Evolutionary conservation across 1,140 invertebrate species (phyloP).

Genomic region (Diploscapter pachys): DNA sequence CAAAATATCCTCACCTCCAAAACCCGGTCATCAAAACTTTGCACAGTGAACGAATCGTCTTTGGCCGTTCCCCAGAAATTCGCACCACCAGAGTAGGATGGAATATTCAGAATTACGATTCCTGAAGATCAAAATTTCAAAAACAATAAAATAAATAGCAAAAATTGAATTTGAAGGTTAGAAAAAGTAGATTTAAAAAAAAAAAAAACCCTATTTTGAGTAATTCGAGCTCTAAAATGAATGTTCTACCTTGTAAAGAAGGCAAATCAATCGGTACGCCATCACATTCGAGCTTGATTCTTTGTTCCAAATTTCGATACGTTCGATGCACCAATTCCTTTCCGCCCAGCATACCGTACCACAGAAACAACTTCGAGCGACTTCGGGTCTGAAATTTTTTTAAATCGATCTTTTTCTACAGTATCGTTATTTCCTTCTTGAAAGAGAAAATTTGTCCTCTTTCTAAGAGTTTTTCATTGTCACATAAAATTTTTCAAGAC

Average conservation of each 20-base stretch:
- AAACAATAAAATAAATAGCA: constrained; percentile 7
- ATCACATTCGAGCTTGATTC: constrained; percentile 86
- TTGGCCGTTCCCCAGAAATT: constrained; percentile 94
- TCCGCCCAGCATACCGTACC: constrained; percentile 86
- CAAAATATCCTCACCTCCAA: constrained; percentile 67
- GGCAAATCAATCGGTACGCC: constrained; percentile 84
- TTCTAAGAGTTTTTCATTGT: no score
- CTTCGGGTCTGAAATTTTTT: constrained; percentile 71
- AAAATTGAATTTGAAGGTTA: not conserved
- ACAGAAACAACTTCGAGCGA: constrained; percentile 92
- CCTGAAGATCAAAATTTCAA: not conserved
- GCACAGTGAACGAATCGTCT: constrained; percentile 79
- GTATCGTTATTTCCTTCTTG: no score
- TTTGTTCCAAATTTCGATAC: constrained; percentile 91
- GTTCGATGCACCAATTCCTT: constrained; percentile 79
- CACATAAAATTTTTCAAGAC: no score
- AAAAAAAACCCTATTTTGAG: not conserved
- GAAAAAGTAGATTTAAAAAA: not conserved
- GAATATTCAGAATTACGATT: constrained; percentile 94
- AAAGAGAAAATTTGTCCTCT: no score
- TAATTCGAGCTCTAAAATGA: not conserved
- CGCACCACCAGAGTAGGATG: constrained; percentile 95
- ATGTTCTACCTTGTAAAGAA: constrained; percentile 74
- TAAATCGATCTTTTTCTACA: no score
- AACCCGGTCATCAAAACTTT: constrained; percentile 84